Percentiles rank a stretch among this genome's conserved stretches.
phyloP scores from a whole-genome alignment of 2,113 vertebrate species.

The Coryphaenoides rupestris region DNA sequence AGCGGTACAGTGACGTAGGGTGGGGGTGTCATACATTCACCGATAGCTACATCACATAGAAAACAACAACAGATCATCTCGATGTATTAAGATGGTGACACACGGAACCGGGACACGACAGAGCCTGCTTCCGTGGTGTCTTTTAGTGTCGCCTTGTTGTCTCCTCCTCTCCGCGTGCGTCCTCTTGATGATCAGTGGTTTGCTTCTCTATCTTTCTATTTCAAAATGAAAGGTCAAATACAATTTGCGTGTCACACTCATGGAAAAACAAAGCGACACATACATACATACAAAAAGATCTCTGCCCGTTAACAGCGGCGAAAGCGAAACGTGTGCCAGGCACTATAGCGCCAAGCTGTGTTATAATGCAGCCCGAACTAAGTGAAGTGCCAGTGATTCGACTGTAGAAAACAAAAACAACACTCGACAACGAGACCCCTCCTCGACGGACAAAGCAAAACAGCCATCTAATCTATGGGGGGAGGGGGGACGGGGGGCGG shows the following conservation, averaged over 20 bases:
- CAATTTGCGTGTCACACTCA: conserved; percentile 4
- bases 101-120: conserved; percentile 3
- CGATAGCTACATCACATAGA: conserved; percentile 20
- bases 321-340: conserved; percentile 5
- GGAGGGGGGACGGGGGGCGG: no score
- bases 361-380: conserved; percentile 20
- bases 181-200: conserved; percentile 15
- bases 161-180: background rate
- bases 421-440: no score
- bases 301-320: background rate
- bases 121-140: background rate
- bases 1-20: conserved; percentile 32
- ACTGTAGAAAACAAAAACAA: conserved; percentile 34
- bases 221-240: background rate
- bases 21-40: conserved; percentile 62
- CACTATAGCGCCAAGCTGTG: conserved; percentile 17
- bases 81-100: conserved; percentile 12
- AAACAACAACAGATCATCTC: conserved; percentile 16
- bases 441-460: conserved; percentile 25
- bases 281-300: conserved; percentile 2
- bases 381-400: conserved; percentile 54
- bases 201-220: background rate
- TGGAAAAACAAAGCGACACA: background rate
- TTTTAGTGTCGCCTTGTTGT: conserved; percentile 13
- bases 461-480: conserved; percentile 6